phyloP scores from a whole-genome alignment of 2,888 invertebrate genomes.

The Plebejus melissa region DNA sequence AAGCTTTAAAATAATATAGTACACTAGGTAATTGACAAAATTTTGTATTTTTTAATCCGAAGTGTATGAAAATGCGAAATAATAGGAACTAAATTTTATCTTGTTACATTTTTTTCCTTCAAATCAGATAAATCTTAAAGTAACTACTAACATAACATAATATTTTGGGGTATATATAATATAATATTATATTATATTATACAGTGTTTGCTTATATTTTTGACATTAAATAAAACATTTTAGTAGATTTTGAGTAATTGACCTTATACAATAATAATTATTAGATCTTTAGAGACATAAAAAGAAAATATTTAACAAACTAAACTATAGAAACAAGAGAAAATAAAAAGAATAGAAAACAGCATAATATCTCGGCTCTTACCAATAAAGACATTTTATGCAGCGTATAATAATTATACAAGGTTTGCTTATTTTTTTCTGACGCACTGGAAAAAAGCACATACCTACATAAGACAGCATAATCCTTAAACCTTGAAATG shows the following conservation, averaged over 20 bases:
- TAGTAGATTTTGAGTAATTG: background rate
- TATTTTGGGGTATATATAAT: background rate
- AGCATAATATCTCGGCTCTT: too few species aligned
- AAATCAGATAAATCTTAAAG: background rate
- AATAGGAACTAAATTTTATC: background rate
- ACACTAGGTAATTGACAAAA: background rate
- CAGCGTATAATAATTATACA: background rate
- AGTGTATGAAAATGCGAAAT: background rate
- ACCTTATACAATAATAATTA: background rate
- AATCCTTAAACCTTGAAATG: too few species aligned
- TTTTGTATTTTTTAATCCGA: background rate
- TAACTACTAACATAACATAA: background rate
- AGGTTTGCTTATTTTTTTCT: too few species aligned
- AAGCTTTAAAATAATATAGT: background rate
- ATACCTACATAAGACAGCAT: too few species aligned
- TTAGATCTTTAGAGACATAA: background rate
- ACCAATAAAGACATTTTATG: background rate
- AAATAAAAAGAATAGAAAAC: background rate
- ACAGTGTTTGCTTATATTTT: background rate
- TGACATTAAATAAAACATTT: background rate
- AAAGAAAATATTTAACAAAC: background rate
- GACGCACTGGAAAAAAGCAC: too few species aligned
- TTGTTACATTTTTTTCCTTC: background rate
- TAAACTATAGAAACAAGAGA: background rate
- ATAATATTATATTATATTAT: background rate